Evolutionary conservation across 2,888 invertebrate species (phyloP).

Genomic region (Lydus trimaculatus): DNA sequence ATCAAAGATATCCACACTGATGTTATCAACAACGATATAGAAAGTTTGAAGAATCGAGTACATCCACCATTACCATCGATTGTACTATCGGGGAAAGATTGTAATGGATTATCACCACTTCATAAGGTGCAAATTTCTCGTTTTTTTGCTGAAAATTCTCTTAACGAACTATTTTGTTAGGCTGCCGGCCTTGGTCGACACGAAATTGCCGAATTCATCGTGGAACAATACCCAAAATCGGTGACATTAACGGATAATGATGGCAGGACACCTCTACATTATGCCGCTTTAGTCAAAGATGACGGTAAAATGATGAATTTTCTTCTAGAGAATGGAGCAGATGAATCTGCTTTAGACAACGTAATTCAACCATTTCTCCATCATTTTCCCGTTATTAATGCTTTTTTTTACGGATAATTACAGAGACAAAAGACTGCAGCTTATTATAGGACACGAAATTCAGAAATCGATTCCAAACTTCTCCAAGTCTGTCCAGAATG

Average conservation of each 20-base stretch:
- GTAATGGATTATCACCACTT: slow-evolving; percentile 82
- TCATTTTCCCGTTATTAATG: background rate
- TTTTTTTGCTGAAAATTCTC: background rate
- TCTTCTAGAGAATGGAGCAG: slow-evolving; percentile 82
- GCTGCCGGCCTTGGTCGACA: slow-evolving; percentile 83
- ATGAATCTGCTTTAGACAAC: slow-evolving; percentile 83
- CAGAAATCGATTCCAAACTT: slow-evolving; percentile 78
- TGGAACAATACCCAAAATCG: slow-evolving; percentile 73
- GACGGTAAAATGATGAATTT: slow-evolving; percentile 80
- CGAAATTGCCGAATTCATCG: slow-evolving; percentile 77
- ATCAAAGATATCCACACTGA: slow-evolving; percentile 83
- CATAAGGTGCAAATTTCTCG: slow-evolving; percentile 71
- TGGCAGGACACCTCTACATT: slow-evolving; percentile 88
- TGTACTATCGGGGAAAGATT: slow-evolving; percentile 64
- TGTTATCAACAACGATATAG: slow-evolving; percentile 79
- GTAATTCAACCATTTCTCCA: slow-evolving; percentile 62
- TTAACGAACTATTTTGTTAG: slow-evolving; percentile 57
- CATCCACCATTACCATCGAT: slow-evolving; percentile 43
- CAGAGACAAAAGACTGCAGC: slow-evolving; percentile 85
- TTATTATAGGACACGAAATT: slow-evolving; percentile 77
- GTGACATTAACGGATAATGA: slow-evolving; percentile 78
- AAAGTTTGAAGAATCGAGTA: slow-evolving; percentile 55
- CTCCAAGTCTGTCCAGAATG: slow-evolving; percentile 80
- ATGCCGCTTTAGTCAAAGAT: slow-evolving; percentile 82
- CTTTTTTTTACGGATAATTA: slow-evolving; percentile 45